Evolutionary conservation across 2,888 invertebrate genomes (phyloP), one percentile per base, ranked within the genome.

Genomic region (Catonia carolina): DNA sequence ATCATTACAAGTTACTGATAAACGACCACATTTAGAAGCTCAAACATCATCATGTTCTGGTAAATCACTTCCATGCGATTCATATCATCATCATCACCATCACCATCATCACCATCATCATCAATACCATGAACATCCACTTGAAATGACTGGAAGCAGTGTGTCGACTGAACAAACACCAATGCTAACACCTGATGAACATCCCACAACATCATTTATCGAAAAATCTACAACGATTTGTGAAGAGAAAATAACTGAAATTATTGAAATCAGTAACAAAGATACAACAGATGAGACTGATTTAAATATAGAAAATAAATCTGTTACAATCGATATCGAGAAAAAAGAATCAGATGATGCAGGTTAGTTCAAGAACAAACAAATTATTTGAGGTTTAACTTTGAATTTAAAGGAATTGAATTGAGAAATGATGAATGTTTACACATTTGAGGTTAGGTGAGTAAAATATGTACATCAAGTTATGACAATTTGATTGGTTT

Each of bases 131-230:
- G n/a, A n/a, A n/a, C 20, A 45, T 27, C 14, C 18, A 22, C 15
- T 3, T 4, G 45, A 14, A n/a, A 45, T n/a, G 4, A 18, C 17
- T 42, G 42, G 42, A 18, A 20, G 18, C 22, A 45, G 45, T 45
- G 18, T 45, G 2, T 45, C 45, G 3, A 22, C 45, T 20, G 45
- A 45, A 27, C 45, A 45, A 23, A 45, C 45, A 12, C 45, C 45
- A 45, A 22, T 45, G 1, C 23, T 45, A 2, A 23, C 45, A 23
- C 45, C 45, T 22, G 45, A 45, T 8, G 45, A 45, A 23, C 45
- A 17, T 6, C 27, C 15, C 20, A 20, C 14, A 23, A 17, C 23
- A 45, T 23, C 14, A 27, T 20, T 22, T 45, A 8, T 45, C 7
- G 23, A 22, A 45, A 15, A 27, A 8, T n/a, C n/a, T n/a, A 27